Evolutionary conservation across 2,797 vertebrate species (phyloP), one percentile per base, ranked within the genome.

Genomic region (Paedocypris micromegethes): DNA sequence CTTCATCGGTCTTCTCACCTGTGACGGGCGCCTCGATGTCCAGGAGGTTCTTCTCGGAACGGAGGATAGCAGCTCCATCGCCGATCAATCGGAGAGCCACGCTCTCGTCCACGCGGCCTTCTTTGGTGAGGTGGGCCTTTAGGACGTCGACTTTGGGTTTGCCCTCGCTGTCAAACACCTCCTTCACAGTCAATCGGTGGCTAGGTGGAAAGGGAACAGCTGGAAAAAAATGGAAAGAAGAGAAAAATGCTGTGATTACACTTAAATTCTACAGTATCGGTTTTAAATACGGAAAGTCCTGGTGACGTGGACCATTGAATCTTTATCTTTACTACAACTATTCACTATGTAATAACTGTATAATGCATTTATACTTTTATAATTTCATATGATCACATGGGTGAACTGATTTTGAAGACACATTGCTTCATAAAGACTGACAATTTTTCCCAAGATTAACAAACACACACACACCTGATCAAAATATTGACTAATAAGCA

Each of bases 11-110:
- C 3, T 39, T 38, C 88, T 80, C 60, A 98, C 96, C 96, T 89
- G 96, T 98, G 78, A 98, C 96, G 0, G 96, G 96, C 3, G 96
- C 96, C 76, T 98, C 96, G 6, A 98, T 98, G 86, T 98, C 96
- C 87, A 98, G 86, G 77, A 98, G 86, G 83, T 97, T 98, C 76
- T 97, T 98, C 86, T 98, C 96, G 44, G 94, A 82, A 51, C 93
- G 92, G 62, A 98, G 85, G 86, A 98, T 98, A 0, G 93, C 88
- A 37, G 92, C 96, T 3, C 96, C 96, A 67, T 98, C 96, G 44
- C 91, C 92, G 78, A 98, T 92, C 89, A 98, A 93, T 87, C 95
- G 88, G 78, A 98, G 88, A 2, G 96, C 94, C 9, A 97, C 96
- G 0, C 89, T 85, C 79, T 98, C 96, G 80, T 98, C 96, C 87